These are phyloP conservation scores for Neodiprion virginianus DNA, from an alignment of 1,140 invertebrate species.

Conservation along the genomic window DNA sequence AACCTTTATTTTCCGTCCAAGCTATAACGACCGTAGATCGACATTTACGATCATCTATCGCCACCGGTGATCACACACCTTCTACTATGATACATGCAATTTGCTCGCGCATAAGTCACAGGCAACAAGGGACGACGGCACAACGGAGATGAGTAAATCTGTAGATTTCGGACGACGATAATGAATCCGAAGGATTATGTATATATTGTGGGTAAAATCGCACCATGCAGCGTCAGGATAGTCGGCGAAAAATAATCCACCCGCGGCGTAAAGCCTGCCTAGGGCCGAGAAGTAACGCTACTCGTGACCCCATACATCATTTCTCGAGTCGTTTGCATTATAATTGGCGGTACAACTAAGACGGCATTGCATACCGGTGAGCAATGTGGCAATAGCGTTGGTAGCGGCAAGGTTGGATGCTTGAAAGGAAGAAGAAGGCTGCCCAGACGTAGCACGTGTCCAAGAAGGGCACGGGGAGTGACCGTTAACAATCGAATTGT, in stretches of 20 bases:
- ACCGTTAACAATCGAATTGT: conserved; percentile 41
- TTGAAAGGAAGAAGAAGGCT: conserved; percentile 5
- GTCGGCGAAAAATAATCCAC: background rate
- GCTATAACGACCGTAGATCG: background rate
- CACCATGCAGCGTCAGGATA: background rate
- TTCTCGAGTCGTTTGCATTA: background rate
- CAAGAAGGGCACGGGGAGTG: conserved; percentile 4
- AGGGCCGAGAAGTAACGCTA: background rate
- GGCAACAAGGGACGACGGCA: background rate
- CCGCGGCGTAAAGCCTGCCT: background rate
- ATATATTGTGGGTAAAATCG: too few relatives aligned
- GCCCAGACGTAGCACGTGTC: background rate
- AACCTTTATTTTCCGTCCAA: background rate
- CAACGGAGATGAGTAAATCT: background rate
- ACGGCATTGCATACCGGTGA: background rate
- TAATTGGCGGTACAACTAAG: conserved; percentile 12
- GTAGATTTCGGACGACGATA: background rate
- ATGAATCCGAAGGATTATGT: too few relatives aligned
- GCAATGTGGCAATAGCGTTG: conserved; percentile 12
- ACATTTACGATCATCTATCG: background rate
- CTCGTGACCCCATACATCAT: background rate
- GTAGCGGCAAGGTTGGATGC: background rate
- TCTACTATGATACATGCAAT: background rate
- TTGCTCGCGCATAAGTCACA: background rate
- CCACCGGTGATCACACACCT: background rate